Conservation (phyloP, 2,113 vertebrate species). For the Bostrychus sinensis region DNA sequence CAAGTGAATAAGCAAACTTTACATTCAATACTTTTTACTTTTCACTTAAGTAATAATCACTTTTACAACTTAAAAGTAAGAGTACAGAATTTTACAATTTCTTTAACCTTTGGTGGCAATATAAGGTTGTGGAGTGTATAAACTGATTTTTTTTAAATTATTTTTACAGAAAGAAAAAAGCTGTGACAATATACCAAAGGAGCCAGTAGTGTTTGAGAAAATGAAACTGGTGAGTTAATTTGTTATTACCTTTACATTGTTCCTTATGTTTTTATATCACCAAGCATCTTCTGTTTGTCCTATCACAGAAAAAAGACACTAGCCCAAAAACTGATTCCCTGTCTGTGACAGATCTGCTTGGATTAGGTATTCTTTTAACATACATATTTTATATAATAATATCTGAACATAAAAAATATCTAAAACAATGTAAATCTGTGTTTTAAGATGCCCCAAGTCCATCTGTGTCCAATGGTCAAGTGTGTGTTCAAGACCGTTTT, state of each 20-base stretch:
- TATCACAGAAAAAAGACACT: constrained; percentile 70
- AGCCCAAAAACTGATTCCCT: constrained; percentile 86
- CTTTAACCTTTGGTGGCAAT: too few species aligned
- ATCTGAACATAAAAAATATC: not conserved
- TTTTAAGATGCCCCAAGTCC: constrained; percentile 68
- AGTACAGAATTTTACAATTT: too few species aligned
- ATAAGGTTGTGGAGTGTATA: not conserved
- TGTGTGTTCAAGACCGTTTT: constrained; percentile 56
- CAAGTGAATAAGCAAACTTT: too few species aligned
- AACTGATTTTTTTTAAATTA: not conserved
- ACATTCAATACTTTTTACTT: too few species aligned
- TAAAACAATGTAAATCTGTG: not conserved
- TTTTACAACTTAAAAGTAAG: too few species aligned
- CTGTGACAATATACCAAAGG: constrained; percentile 84
- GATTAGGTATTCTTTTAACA: constrained; percentile 83
- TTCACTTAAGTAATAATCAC: too few species aligned
- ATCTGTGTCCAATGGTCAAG: constrained; percentile 82
- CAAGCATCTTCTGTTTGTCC: not conserved
- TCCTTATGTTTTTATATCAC: not conserved
- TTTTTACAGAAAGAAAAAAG: constrained; percentile 88
- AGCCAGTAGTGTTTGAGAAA: constrained; percentile 95
- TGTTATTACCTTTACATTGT: too few species aligned
- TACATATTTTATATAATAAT: not conserved
- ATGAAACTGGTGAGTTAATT: constrained; percentile 88
- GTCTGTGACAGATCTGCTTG: constrained; percentile 91